These are phyloP conservation scores for Harpagoxenus sublaevis DNA, from an alignment of 2,888 invertebrate genomes.

Conservation along the genomic window DNA sequence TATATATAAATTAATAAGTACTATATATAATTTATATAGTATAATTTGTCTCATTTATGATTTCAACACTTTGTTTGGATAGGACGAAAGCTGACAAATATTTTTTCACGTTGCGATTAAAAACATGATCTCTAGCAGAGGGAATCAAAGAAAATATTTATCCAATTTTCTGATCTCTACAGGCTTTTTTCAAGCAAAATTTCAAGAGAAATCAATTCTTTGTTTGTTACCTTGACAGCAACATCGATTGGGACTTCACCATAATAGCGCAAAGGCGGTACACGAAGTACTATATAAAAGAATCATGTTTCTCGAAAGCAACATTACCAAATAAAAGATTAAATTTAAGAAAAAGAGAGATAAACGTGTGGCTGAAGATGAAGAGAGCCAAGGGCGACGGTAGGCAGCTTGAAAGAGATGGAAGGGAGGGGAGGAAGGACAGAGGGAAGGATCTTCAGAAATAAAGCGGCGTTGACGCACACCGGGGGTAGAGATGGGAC, in stretches of 20 bases:
- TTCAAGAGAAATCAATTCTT: neutral
- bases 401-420: conserved; percentile 20
- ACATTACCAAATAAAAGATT: conserved; percentile 25
- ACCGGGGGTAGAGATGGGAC: conserved; percentile 60
- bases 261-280: conserved; percentile 19
- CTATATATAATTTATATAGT: no score
- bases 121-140: neutral
- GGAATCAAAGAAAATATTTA: neutral
- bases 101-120: neutral
- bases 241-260: conserved; percentile 4
- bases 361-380: conserved; percentile 24
- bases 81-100: neutral
- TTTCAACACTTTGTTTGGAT: neutral
- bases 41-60: neutral
- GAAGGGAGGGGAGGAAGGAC: neutral
- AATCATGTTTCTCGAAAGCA: conserved; percentile 32
- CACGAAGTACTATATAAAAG: neutral
- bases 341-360: conserved; percentile 48
- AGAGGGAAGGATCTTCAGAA: conserved; percentile 77
- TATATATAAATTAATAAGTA: no score
- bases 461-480: conserved; percentile 74
- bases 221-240: conserved; percentile 21
- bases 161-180: neutral
- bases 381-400: conserved; percentile 20
- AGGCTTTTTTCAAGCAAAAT: neutral